phyloP scores from a whole-genome alignment of 2,888 invertebrate genomes.

The Lomographa bimaculata region DNA sequence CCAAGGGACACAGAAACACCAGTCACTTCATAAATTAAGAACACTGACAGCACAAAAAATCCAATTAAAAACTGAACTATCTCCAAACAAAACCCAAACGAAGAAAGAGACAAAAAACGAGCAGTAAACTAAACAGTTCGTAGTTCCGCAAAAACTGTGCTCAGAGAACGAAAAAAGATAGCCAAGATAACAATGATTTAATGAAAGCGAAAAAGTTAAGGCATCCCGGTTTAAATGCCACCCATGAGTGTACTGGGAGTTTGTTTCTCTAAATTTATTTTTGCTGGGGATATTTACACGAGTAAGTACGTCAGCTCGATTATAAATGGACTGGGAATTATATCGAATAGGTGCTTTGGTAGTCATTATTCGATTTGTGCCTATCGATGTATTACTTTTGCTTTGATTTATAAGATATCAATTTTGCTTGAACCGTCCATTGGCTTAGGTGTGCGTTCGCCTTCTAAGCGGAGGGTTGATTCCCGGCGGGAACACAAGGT shows the following conservation, averaged over 20 bases:
- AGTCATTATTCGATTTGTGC: too few species aligned
- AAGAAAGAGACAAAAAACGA: slow-evolving; percentile 26
- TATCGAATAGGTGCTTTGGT: too few species aligned
- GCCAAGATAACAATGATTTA: slow-evolving; percentile 66
- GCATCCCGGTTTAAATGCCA: slow-evolving; percentile 49
- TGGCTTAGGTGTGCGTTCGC: too few species aligned
- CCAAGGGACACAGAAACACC: too few species aligned
- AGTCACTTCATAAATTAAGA: too few species aligned
- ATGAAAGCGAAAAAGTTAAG: slow-evolving; percentile 59
- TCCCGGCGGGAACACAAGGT: too few species aligned
- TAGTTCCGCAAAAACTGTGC: slow-evolving; percentile 38
- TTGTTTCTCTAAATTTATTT: slow-evolving; percentile 28
- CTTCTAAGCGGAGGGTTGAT: too few species aligned
- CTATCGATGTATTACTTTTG: too few species aligned
- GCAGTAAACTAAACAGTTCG: slow-evolving; percentile 31
- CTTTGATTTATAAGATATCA: too few species aligned
- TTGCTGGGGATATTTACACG: slow-evolving; percentile 14
- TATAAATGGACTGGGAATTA: slow-evolving; percentile 10
- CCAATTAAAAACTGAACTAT: slow-evolving; percentile 2
- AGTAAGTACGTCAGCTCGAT: slow-evolving; percentile 9
- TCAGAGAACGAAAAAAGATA: slow-evolving; percentile 45
- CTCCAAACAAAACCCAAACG: slow-evolving; percentile 23
- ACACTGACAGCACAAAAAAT: slow-evolving; percentile 12
- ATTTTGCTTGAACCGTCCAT: too few species aligned
- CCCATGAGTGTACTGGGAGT: slow-evolving; percentile 44